Evolutionary conservation across 2,888 invertebrate genomes (phyloP).

Genomic region (Ichneumoninae sp.): DNA sequence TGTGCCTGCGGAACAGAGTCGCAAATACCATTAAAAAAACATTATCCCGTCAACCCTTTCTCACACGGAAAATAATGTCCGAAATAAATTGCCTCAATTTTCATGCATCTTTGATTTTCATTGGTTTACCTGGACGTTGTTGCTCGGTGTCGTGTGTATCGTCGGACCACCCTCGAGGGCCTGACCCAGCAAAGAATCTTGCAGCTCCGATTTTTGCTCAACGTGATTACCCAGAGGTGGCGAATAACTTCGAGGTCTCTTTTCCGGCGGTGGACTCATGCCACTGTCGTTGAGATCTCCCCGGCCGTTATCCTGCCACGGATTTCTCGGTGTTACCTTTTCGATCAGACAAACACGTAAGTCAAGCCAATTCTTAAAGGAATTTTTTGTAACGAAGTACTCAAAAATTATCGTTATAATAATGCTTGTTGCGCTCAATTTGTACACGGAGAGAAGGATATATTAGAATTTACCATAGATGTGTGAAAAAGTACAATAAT

Average conservation of each 20-base stretch:
- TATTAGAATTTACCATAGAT: neutral
- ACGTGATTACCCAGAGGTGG: conserved; percentile 81
- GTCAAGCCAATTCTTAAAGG: neutral
- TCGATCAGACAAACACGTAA: neutral
- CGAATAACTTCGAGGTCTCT: conserved; percentile 82
- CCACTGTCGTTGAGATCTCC: conserved; percentile 85
- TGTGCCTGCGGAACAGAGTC: conserved; percentile 85
- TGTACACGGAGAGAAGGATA: neutral
- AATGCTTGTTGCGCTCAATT: neutral
- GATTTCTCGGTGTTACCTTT: conserved; percentile 87
- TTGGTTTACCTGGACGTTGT: conserved; percentile 83
- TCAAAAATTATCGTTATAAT: neutral
- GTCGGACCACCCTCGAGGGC: conserved; percentile 91
- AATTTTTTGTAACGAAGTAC: neutral
- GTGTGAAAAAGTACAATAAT: no score
- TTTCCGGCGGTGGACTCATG: conserved; percentile 87
- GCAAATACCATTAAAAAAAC: neutral
- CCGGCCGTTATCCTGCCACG: conserved; percentile 88
- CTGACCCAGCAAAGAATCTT: conserved; percentile 91
- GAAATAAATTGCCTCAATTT: neutral
- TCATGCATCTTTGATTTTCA: neutral
- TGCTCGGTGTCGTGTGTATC: conserved; percentile 85
- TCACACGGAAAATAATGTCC: neutral
- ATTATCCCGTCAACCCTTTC: neutral
- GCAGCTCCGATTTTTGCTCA: conserved; percentile 87